A percentile compares a stretch with the other conserved stretches of the same genome.
phyloP scores from a whole-genome alignment of 2,888 invertebrate genomes.

The Oscheius sp. region DNA sequence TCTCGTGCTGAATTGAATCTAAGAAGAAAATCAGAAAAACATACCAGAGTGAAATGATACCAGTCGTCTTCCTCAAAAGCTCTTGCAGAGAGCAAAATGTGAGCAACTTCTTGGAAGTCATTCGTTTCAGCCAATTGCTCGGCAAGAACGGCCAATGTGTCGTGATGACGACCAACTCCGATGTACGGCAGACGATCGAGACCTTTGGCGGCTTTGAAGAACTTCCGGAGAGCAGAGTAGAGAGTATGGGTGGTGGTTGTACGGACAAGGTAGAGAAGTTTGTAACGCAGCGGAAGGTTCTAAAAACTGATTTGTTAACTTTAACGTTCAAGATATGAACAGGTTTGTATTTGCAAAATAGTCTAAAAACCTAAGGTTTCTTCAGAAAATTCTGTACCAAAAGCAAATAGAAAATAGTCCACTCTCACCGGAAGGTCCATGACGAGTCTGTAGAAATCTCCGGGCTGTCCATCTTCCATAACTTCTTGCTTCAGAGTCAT shows the following conservation, averaged over 20 bases:
- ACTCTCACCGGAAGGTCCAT: conserved; percentile 1
- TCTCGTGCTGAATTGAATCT: conserved; percentile 1
- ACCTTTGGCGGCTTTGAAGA: neutral
- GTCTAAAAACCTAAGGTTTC: too few species aligned
- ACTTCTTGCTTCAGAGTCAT: neutral
- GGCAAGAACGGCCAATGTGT: neutral
- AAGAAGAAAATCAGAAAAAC: neutral
- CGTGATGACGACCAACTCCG: conserved; percentile 16
- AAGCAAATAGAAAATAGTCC: too few species aligned
- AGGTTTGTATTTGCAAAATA: too few species aligned
- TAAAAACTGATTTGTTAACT: neutral
- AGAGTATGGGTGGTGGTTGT: neutral
- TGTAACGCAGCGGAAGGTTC: neutral
- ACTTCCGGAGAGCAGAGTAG: neutral
- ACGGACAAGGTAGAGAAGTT: neutral
- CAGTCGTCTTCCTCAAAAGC: conserved; percentile 16
- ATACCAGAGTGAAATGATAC: conserved; percentile 2
- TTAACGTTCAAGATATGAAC: too few species aligned
- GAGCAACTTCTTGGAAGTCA: conserved; percentile 20
- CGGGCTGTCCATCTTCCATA: conserved; percentile 7
- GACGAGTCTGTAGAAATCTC: neutral
- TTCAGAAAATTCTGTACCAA: too few species aligned
- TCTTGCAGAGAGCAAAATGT: conserved; percentile 2
- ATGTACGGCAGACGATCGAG: neutral
- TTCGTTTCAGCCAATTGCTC: conserved; percentile 14